Evolutionary conservation across 2,888 invertebrate species (phyloP).

Genomic region (Thymelicus acteon): DNA sequence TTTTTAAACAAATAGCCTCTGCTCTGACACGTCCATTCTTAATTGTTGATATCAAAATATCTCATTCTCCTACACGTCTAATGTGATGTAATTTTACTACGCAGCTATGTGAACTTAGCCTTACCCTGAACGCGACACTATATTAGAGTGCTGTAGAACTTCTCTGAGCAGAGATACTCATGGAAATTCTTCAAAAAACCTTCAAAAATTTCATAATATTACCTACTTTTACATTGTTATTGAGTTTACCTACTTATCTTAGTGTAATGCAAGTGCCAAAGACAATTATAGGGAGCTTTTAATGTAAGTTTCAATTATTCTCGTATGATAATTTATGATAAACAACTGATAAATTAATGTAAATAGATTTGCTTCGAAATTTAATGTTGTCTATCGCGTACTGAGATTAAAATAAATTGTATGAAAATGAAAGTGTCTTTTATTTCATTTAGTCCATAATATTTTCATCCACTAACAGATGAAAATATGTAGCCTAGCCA

Average conservation of each 20-base stretch:
- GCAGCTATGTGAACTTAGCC: background rate
- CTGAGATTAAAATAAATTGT: conserved; percentile 71
- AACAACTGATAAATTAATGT: conserved; percentile 51
- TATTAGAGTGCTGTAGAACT: no score
- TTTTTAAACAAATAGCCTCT: no score
- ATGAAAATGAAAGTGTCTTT: conserved; percentile 51
- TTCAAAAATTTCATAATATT: conserved; percentile 12
- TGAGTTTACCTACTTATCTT: conserved; percentile 12
- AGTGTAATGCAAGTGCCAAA: conserved; percentile 74
- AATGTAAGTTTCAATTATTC: conserved; percentile 62
- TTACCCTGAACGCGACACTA: background rate
- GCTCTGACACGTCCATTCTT: no score
- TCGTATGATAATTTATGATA: conserved; percentile 44
- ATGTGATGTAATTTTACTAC: background rate
- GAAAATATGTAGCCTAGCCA: no score
- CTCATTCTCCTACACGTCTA: background rate
- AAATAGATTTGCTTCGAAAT: conserved; percentile 66
- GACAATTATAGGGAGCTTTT: conserved; percentile 77
- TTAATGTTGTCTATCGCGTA: conserved; percentile 71
- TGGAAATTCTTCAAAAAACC: background rate
- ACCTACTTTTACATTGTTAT: conserved; percentile 12
- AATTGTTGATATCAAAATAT: no score
- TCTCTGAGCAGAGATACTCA: no score
- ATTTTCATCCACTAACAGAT: background rate
- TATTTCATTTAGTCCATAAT: background rate